These are phyloP conservation scores for Carabus problematicus DNA, from an alignment of 2,888 invertebrate genomes.

Conservation along the genomic window DNA sequence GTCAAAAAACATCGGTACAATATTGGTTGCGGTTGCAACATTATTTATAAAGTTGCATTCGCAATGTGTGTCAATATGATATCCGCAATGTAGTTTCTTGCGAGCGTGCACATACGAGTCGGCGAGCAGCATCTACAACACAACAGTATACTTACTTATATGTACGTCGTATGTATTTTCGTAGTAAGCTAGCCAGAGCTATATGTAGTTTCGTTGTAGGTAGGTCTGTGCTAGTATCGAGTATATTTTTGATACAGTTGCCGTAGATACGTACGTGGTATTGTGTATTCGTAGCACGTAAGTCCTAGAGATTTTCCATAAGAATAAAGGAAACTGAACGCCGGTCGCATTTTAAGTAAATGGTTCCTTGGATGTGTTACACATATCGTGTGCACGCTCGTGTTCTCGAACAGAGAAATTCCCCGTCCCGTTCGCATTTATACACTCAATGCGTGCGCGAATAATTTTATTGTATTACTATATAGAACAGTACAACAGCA, in stretches of 20 bases:
- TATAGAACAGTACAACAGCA: not conserved
- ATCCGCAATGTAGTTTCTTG: too few species aligned
- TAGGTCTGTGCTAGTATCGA: constrained; percentile 6
- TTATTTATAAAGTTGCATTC: too few species aligned
- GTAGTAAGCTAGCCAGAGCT: too few species aligned
- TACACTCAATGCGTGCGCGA: not conserved
- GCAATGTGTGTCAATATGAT: too few species aligned
- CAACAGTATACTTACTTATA: too few species aligned
- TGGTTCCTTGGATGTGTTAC: constrained; percentile 32
- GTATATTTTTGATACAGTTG: constrained; percentile 35
- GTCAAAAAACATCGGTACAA: too few species aligned
- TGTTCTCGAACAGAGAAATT: constrained; percentile 19
- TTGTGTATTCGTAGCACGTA: constrained; percentile 30
- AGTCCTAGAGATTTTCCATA: constrained; percentile 35
- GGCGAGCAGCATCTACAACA: too few species aligned
- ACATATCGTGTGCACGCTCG: constrained; percentile 30
- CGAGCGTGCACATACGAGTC: too few species aligned
- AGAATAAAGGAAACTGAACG: constrained; percentile 38
- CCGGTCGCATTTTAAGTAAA: constrained; percentile 35
- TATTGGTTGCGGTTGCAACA: too few species aligned
- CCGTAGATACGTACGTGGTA: not conserved
- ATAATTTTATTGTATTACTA: not conserved
- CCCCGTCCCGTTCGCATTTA: not conserved
- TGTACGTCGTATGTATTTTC: too few species aligned
- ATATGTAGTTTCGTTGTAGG: too few species aligned